Conservation (phyloP, 2,888 invertebrate genomes). For the Acronicta leporina region DNA sequence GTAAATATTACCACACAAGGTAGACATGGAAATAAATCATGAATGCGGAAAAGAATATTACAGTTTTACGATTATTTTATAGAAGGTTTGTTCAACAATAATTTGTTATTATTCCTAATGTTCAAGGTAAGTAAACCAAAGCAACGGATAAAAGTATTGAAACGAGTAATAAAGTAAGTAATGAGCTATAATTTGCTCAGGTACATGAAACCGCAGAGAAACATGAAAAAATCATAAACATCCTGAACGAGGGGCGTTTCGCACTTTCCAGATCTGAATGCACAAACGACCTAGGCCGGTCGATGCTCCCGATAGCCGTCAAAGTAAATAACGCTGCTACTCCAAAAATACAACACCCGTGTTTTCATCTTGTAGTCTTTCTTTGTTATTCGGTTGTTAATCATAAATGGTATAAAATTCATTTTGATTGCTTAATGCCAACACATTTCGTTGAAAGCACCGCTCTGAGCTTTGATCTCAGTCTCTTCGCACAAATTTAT, state of each 20-base stretch:
- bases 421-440: conserved; percentile 39
- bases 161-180: conserved; percentile 6
- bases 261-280: conserved; percentile 37
- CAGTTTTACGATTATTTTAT: conserved; percentile 9
- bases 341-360: conserved; percentile 55
- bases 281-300: conserved; percentile 65
- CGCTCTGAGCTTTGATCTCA: conserved; percentile 28
- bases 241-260: conserved; percentile 30
- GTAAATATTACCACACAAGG: not conserved
- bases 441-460: conserved; percentile 20
- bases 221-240: conserved; percentile 29
- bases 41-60: conserved; percentile 14
- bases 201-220: conserved; percentile 19
- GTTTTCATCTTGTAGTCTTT: conserved; percentile 17
- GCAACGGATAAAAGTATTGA: conserved; percentile 1
- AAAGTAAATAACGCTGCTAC: conserved; percentile 55
- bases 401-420: conserved; percentile 41
- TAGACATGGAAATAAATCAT: conserved; percentile 19
- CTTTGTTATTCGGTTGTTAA: conserved; percentile 40
- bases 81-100: conserved; percentile 19
- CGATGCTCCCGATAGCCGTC: conserved; percentile 55
- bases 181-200: not conserved
- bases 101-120: too few relatives aligned
- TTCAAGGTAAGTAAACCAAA: conserved; percentile 6
- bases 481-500: conserved; percentile 18